phyloP scores from a whole-genome alignment of 2,797 vertebrate genomes.

The Acridotheres tristis region DNA sequence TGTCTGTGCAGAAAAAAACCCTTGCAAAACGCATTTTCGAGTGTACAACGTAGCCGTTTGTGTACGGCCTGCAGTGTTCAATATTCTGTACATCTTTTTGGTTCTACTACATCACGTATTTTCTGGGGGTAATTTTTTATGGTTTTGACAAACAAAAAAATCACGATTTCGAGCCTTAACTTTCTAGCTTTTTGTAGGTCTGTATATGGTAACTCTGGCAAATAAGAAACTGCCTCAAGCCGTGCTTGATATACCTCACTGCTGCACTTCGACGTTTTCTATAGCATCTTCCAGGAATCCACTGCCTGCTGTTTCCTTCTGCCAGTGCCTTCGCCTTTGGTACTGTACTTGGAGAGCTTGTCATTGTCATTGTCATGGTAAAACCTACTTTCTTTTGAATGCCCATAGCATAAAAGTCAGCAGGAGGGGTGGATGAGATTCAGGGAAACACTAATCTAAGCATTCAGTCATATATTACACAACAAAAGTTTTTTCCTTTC shows the following conservation, averaged over 20 bases:
- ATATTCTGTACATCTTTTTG: neutral
- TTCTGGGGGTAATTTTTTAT: neutral
- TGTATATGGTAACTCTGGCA: neutral
- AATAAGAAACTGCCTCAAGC: slow-evolving; percentile 2
- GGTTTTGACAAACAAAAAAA: neutral
- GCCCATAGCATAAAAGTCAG: slow-evolving; percentile 65
- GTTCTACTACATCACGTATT: neutral
- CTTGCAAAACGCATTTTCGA: neutral
- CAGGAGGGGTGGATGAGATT: slow-evolving; percentile 51
- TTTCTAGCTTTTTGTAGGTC: neutral
- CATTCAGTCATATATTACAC: slow-evolving; percentile 57
- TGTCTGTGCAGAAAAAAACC: slow-evolving; percentile 54
- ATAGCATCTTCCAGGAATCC: neutral
- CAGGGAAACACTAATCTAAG: slow-evolving; percentile 60
- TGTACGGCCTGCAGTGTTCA: neutral
- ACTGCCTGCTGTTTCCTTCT: slow-evolving; percentile 73
- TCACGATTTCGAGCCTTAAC: neutral
- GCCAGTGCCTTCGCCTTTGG: slow-evolving; percentile 47
- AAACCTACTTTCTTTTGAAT: slow-evolving; percentile 65
- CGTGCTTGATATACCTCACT: neutral
- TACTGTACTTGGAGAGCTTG: slow-evolving; percentile 55
- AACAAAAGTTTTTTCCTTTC: slow-evolving; percentile 62
- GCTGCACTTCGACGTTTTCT: slow-evolving; percentile 15
- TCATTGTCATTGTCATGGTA: slow-evolving; percentile 74
- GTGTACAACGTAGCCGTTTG: neutral